Conservation (phyloP, 2,888 invertebrate genomes). For the Nowickia ferox region DNA sequence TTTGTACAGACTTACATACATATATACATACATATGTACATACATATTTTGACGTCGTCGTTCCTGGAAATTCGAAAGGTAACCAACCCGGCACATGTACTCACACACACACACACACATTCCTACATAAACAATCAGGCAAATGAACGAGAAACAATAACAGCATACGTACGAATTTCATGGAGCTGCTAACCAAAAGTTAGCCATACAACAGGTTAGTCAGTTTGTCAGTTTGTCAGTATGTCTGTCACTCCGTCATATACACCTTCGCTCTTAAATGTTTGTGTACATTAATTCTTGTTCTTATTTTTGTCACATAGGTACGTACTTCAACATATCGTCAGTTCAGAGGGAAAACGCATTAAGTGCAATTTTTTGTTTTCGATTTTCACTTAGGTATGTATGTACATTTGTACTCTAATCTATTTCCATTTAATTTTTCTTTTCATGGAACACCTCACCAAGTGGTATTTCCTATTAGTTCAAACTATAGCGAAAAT, state of each 20-base stretch:
- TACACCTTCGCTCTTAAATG: constrained; percentile 62
- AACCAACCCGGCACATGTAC: constrained; percentile 61
- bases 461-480: too few species aligned
- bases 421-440: too few species aligned
- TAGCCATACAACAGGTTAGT: constrained; percentile 28
- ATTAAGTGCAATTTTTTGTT: too few species aligned
- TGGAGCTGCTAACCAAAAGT: constrained; percentile 34
- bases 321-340: background rate
- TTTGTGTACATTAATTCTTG: constrained; percentile 27
- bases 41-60: constrained; percentile 65
- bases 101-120: background rate
- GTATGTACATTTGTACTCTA: background rate
- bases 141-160: constrained; percentile 40
- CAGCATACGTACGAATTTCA: constrained; percentile 53
- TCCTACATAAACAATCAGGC: constrained; percentile 6
- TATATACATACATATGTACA: background rate
- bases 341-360: too few species aligned
- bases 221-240: background rate
- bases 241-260: constrained; percentile 13
- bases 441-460: too few species aligned
- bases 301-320: constrained; percentile 22
- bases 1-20: background rate
- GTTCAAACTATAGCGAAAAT: too few species aligned
- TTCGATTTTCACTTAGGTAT: background rate
- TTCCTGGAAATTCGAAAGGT: constrained; percentile 70